These are phyloP conservation scores for Cyrtorhinus lividipennis DNA, from an alignment of 1,140 invertebrate species.

Conservation along the genomic window DNA sequence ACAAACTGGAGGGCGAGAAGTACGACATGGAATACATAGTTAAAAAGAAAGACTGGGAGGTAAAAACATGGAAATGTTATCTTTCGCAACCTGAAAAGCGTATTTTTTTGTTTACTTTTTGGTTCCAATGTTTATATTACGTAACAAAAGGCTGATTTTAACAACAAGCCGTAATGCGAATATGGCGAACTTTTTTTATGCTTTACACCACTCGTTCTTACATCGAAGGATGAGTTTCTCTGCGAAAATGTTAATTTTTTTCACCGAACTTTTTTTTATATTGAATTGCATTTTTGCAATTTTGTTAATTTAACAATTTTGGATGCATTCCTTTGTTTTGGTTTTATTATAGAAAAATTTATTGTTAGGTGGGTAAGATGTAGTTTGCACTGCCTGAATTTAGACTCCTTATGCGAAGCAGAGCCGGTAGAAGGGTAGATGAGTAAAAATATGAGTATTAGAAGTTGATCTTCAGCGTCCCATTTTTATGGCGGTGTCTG, in stretches of 20 bases:
- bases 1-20: slow-evolving; percentile 81
- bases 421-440: too few relatives aligned
- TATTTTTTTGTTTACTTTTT: slow-evolving; percentile 16
- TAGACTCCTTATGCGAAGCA: too few relatives aligned
- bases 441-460: too few relatives aligned
- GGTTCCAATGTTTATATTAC: background rate
- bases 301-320: background rate
- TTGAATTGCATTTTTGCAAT: background rate
- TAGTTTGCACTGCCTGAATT: too few relatives aligned
- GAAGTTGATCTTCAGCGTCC: too few relatives aligned
- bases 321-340: background rate
- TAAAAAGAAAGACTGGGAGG: slow-evolving; percentile 95
- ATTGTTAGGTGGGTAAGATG: too few relatives aligned
- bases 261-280: background rate
- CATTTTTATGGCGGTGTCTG: too few relatives aligned
- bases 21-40: slow-evolving; percentile 97
- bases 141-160: slow-evolving; percentile 16
- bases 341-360: too few relatives aligned
- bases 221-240: background rate
- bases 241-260: background rate
- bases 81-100: background rate
- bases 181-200: slow-evolving; percentile 12
- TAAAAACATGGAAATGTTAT: slow-evolving; percentile 30
- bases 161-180: slow-evolving; percentile 1
- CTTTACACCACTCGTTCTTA: slow-evolving; percentile 14